These are phyloP conservation scores for Drosophila repleta DNA, from an alignment of 1,140 invertebrate genomes.

Conservation along the genomic window DNA sequence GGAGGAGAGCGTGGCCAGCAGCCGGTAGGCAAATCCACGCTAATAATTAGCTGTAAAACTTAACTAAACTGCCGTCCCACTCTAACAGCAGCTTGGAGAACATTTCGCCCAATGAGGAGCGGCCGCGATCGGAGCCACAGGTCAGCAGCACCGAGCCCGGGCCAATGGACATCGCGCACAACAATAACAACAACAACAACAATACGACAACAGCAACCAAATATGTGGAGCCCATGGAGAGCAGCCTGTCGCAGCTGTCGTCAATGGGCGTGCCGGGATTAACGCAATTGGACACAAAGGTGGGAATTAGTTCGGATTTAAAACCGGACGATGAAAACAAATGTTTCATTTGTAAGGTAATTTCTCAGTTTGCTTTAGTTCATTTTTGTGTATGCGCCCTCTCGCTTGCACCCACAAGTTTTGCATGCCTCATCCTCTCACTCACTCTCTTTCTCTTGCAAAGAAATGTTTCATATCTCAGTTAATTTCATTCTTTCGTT, in stretches of 20 bases:
- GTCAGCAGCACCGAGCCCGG: slow-evolving; percentile 78
- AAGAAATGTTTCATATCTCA: too few relatives aligned
- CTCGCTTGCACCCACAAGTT: slow-evolving; percentile 28
- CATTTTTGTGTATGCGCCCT: slow-evolving; percentile 36
- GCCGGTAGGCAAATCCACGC: slow-evolving; percentile 51
- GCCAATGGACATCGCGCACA: slow-evolving; percentile 72
- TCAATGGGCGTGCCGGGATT: slow-evolving; percentile 78
- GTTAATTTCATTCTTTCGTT: too few relatives aligned
- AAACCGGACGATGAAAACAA: slow-evolving; percentile 84
- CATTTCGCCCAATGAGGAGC: slow-evolving; percentile 72
- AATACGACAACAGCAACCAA: slow-evolving; percentile 60
- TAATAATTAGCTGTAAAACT: neutral
- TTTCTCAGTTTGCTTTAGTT: slow-evolving; percentile 81
- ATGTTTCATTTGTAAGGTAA: slow-evolving; percentile 85
- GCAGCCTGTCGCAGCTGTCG: slow-evolving; percentile 64
- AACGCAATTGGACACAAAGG: slow-evolving; percentile 84
- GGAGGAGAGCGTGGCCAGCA: slow-evolving; percentile 76
- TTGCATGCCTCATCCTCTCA: neutral
- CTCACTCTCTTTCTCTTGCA: neutral
- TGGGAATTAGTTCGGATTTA: slow-evolving; percentile 83
- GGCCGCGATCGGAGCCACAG: slow-evolving; percentile 79
- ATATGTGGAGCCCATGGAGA: slow-evolving; percentile 73
- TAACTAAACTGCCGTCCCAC: neutral
- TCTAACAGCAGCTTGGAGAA: slow-evolving; percentile 65
- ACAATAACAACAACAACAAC: slow-evolving; percentile 67